phyloP scores from a whole-genome alignment of 1,140 invertebrate genomes.

The Argopecten irradians region DNA sequence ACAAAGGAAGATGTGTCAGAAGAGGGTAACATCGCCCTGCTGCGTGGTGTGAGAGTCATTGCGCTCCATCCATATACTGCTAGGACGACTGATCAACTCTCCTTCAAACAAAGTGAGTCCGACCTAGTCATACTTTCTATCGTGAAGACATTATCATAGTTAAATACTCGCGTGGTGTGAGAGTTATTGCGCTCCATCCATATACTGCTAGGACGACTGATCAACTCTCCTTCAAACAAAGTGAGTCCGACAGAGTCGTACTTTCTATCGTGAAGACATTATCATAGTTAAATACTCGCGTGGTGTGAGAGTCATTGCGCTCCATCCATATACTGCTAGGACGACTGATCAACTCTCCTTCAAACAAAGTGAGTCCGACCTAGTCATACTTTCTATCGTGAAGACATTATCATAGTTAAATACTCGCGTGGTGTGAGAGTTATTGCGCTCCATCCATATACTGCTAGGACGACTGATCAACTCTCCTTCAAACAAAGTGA shows the following conservation, averaged over 20 bases:
- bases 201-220: constrained; percentile 26
- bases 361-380: constrained; percentile 34
- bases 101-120: constrained; percentile 36
- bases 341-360: constrained; percentile 34
- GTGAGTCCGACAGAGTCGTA: too few relatives aligned
- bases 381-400: too few relatives aligned
- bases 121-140: too few relatives aligned
- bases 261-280: too few relatives aligned
- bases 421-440: constrained; percentile 35
- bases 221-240: constrained; percentile 38
- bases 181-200: constrained; percentile 27
- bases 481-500: constrained; percentile 38
- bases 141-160: too few relatives aligned
- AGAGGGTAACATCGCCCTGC: background rate
- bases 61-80: constrained; percentile 30
- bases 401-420: too few relatives aligned
- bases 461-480: constrained; percentile 28
- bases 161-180: constrained; percentile 32
- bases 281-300: too few relatives aligned
- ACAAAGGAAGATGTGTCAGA: background rate
- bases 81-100: constrained; percentile 26
- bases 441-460: constrained; percentile 27
- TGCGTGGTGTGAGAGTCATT: constrained; percentile 33
- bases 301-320: constrained; percentile 32
- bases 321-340: constrained; percentile 23